Evolutionary conservation across 2,888 invertebrate species (phyloP), one percentile per base, ranked within the genome.

Genomic region (Eristalinus aeneus): DNA sequence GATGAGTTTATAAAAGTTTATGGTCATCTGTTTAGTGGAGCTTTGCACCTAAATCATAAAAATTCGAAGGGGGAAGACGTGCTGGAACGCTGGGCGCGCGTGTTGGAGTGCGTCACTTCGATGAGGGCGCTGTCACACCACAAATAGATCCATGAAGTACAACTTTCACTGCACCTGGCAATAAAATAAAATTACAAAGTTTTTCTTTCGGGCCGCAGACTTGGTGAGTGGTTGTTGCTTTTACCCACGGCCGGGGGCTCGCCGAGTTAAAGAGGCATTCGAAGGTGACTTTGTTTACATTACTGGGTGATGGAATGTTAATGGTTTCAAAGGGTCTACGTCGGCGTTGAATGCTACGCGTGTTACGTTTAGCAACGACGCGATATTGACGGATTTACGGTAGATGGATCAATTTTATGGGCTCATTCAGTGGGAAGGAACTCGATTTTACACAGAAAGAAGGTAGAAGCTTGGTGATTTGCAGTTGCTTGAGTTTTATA

Each of bases 91-190:
- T 22, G 2, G 23, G 22, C 64, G 58, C 36, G 53, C 11, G 67
- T 75, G 64, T 74, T 78, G 78, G 72, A 83, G 73, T 68, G 77
- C 53, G 73, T 58, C 73, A 61, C 56, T 71, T 65, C 67, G 67
- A 63, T 65, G 83, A 53, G 73, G 82, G 64, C 61, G 72, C 60
- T 54, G 81, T 82, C 67, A 31, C 20, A 77, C 60, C 72, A 75
- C 79, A 79, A 84, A 79, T 84, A 75, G 67, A 67, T 67, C 80
- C 58, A 74, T 69, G 69, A 64, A 78, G 73, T 78, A 78, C 64
- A 84, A 79, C 84, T 80, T 80, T 84, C 84, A 84, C 80, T 84
- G 75, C 79, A 84, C 79, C 84, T 73, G 77, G 71, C 31, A 64
- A 65, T 79, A 84, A 74, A 64, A 65, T 79, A 84, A 74, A 84